Base-by-base conservation (phyloP, 2,888 invertebrate species). In the Parnassius mnemosyne region DNA sequence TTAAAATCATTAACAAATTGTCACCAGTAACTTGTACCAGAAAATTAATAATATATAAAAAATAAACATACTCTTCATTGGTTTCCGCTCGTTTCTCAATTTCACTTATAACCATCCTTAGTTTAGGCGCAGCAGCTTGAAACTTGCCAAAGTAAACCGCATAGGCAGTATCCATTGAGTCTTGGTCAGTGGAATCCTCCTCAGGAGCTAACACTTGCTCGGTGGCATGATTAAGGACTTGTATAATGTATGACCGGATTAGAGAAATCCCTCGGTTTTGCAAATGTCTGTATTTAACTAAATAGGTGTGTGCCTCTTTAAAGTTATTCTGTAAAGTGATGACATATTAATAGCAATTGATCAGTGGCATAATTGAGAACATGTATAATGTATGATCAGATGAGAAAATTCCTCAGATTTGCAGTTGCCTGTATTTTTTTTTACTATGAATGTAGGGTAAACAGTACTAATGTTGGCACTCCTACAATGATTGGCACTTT, bases 101-200 rank as follows among this genome's bases (percentile, higher is more conserved):
- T 73, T 97, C 94, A 65, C 94, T 93, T 52, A 98, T 95, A 10
- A 99, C 93, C 64, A 94, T 93, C 73, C 94, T 96, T 1, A 98
- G 93, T 79, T 97, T 96, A 0, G 96, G 95, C 0, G 98, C 95
- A n/a, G 97, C 96, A 0, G 97, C 96, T 81, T 98, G 97, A 81
- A 99, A 99, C 86, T 98, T 97, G 0, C 98, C 98, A 78, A 99
- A 99, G 78, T 97, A 98, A 46, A 94, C 94, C 54, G 95, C 97
- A 89, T 94, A 96, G 43, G 95, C 94, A 0, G 95, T 94, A 71
- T 96, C 95, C 12, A 93, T 90, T 25, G 84, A 79, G 16, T 84
- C 84, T 59, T 81, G 79, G 9, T 85, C 85, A 0, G 69, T 74
- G 1, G 72, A 69, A 0, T 79, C 79, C 5, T 83, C 83, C 1